Conservation (phyloP, 2,113 vertebrate species). For the Romanogobio albipinnatus region DNA sequence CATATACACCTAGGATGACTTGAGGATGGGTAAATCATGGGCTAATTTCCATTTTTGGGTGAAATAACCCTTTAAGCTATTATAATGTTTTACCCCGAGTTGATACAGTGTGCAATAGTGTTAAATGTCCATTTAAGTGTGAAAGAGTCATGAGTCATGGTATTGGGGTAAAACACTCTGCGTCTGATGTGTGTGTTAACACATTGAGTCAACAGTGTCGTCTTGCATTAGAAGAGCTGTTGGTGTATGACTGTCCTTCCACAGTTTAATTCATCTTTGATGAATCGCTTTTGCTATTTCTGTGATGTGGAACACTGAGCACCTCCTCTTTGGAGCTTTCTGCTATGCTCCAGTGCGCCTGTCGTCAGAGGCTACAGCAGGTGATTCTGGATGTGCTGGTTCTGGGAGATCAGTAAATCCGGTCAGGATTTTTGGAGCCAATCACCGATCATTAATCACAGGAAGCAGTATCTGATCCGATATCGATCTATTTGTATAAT, state of each 20-base stretch:
- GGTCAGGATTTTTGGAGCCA: no score
- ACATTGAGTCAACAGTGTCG: neutral
- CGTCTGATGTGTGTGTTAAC: constrained; percentile 6
- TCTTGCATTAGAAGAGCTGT: constrained; percentile 15
- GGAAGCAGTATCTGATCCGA: no score
- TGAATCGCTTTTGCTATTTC: constrained; percentile 13
- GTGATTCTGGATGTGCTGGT: neutral
- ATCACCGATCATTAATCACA: no score
- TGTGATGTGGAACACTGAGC: constrained; percentile 4
- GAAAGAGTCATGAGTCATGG: neutral
- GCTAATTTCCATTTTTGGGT: no score
- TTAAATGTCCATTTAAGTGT: neutral
- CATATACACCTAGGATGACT: no score
- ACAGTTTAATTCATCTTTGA: neutral
- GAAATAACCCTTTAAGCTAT: no score
- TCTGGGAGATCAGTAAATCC: neutral
- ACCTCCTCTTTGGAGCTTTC: neutral
- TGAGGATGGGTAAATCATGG: no score
- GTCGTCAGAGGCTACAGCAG: constrained; percentile 19
- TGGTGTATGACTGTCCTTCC: neutral
- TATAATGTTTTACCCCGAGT: neutral
- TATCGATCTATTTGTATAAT: no score
- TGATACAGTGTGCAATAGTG: neutral
- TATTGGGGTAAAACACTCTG: neutral
- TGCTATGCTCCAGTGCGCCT: neutral